Evolutionary conservation across 2,113 vertebrate species (phyloP), one percentile per base, ranked within the genome.

Genomic region (Gobiocypris rarus): DNA sequence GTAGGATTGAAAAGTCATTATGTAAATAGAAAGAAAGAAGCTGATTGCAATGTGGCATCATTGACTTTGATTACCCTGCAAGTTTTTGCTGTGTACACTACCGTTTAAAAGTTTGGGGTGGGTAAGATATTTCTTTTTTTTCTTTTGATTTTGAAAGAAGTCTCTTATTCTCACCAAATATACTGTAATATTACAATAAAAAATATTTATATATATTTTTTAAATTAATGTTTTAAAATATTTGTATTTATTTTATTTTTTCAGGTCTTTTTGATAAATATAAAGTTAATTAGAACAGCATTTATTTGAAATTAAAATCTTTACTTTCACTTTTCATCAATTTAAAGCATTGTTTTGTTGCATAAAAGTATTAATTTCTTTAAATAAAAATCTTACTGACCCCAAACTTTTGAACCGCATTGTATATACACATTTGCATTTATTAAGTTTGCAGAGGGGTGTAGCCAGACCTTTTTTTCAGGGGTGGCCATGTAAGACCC

Each of bases 1-100:
- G 8, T 9, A 26, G 24, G 19, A 8, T 41, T 61, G 22, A 41
- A 28, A 67, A 65, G 54, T 56, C 7, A n/a, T 84, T 77, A 70
- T 61, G 76, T 61, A 61, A 28, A 78, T 61, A 45, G 17, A 38
- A 45, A 13, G 34, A 61, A 43, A 43, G 22, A 43, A 26, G 22
- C 14, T 78, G 54, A 78, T 77, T 77, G 19, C 31, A 54, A 10
- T 41, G 22, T 77, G 31, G 75, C 54, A 77, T 77, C 31, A 45
- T 71, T 45, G 69, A 45, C 41, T 71, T 43, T 3, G 41, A 15
- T 71, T 45, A 45, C 69, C 10, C 5, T 71, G 11, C 14, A 15
- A 28, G 17, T 65, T 71, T 71, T 45, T 45, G 41, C 22, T 6
- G 13, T n/a, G 15, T 13, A 45, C 11, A 24, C 67, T 71, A 43